A percentile compares a stretch with the other conserved stretches of the same genome.
Evolutionary conservation across 2,797 vertebrate genomes (phyloP).

Genomic region (Lagodon rhomboides): DNA sequence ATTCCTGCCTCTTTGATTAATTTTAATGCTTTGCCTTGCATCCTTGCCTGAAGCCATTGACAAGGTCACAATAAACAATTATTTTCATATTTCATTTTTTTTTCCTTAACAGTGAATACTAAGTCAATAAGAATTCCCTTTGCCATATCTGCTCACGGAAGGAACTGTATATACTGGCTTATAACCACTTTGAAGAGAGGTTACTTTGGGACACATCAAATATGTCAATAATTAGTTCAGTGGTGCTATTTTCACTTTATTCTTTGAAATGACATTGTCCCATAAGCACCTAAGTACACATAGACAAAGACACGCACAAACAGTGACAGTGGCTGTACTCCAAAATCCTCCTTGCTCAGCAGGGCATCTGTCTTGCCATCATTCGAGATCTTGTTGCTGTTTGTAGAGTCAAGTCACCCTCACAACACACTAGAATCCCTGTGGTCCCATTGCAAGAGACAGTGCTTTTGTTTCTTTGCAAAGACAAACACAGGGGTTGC

Average conservation of each 20-base stretch:
- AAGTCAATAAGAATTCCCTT: conserved; percentile 6
- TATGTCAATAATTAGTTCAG: conserved; percentile 23
- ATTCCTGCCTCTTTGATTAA: conserved; percentile 28
- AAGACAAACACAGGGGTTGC: conserved; percentile 55
- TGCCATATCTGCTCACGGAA: conserved; percentile 10
- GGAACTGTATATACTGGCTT: conserved; percentile 12
- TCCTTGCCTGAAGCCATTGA: conserved; percentile 31
- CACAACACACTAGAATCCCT: conserved; percentile 50
- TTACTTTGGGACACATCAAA: conserved; percentile 19
- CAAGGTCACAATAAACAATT: conserved; percentile 32
- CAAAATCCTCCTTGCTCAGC: conserved; percentile 46
- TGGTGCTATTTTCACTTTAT: conserved; percentile 5
- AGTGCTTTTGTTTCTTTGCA: conserved; percentile 59
- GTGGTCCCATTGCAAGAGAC: conserved; percentile 48
- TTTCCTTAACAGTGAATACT: not conserved
- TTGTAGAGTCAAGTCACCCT: conserved; percentile 65
- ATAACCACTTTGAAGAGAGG: conserved; percentile 4
- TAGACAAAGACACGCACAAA: conserved; percentile 26
- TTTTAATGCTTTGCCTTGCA: conserved; percentile 37
- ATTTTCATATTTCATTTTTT: not conserved
- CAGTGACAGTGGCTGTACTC: conserved; percentile 22
- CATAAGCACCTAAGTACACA: conserved; percentile 8
- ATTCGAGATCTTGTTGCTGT: conserved; percentile 56
- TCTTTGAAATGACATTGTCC: conserved; percentile 33
- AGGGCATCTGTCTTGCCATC: conserved; percentile 59